These are phyloP conservation scores for Acromyrmex echinatior DNA, from an alignment of 1,140 invertebrate species.

Conservation along the genomic window DNA sequence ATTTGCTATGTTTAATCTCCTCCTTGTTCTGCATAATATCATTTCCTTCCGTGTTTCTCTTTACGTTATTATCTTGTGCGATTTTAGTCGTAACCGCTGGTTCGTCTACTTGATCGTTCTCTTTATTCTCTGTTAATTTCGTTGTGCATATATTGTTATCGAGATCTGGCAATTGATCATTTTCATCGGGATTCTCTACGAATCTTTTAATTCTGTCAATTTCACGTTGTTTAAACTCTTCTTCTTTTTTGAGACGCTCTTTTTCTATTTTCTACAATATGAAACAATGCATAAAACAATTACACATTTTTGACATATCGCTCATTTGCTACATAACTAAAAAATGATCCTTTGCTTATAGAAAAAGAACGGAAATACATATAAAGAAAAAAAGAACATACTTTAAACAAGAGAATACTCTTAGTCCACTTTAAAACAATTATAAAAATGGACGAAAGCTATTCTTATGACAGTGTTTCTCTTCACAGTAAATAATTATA, in stretches of 20 bases:
- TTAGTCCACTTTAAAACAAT: too few relatives aligned
- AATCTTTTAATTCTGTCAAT: conserved; percentile 88
- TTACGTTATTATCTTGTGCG: conserved; percentile 61
- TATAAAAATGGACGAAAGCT: too few relatives aligned
- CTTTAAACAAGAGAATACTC: too few relatives aligned
- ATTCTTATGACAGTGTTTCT: too few relatives aligned
- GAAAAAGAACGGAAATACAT: too few relatives aligned
- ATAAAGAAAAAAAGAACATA: too few relatives aligned
- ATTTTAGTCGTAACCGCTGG: conserved; percentile 71
- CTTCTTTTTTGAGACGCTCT: conserved; percentile 88
- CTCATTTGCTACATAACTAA: too few relatives aligned
- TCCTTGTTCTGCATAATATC: conserved; percentile 68
- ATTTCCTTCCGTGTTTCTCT: conserved; percentile 69
- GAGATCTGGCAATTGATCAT: conserved; percentile 73
- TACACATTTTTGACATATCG: background rate
- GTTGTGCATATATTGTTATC: conserved; percentile 46
- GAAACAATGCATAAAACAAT: conserved; percentile 27
- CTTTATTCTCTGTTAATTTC: conserved; percentile 68
- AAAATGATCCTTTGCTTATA: too few relatives aligned
- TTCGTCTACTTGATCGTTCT: conserved; percentile 71
- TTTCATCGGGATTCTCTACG: conserved; percentile 82
- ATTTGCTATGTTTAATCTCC: conserved; percentile 75
- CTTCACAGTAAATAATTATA: too few relatives aligned
- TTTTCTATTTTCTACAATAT: conserved; percentile 88
- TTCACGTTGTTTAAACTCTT: conserved; percentile 88